Base-by-base conservation (phyloP, 2,888 invertebrate species). In the Euproctis similis region DNA sequence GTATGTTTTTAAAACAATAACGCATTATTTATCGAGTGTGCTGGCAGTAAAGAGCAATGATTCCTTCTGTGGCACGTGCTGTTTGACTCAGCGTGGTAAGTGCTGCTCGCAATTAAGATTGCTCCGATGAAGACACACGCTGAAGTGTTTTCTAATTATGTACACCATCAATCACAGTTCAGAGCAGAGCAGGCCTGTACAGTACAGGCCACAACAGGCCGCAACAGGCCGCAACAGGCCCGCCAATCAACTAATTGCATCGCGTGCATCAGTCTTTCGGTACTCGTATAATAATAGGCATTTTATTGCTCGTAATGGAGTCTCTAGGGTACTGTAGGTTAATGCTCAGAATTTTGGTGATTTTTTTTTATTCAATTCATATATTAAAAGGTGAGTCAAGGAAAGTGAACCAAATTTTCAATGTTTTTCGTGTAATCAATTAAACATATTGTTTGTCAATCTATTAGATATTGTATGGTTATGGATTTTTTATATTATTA, bases 61-160 rank as follows among this genome's bases (percentile, higher is more conserved):
- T 46, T n/a, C n/a, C n/a, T 14, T 43, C 53, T 37, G 51, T 48
- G 60, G 71, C 77, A 65, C 74, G 75, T 72, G 78, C 71, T 58
- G 71, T 59, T 71, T 77, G 81, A 81, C 54, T 81, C 82, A 75
- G 74, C 68, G 69, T 66, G 60, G 72, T 70, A 74, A 84, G 82
- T 81, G 82, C 81, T 73, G 72, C 58, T 65, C 58, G 75, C 80
- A 72, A 78, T 81, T 82, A 81, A 84, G 82, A 82, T 82, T 64
- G 63, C 61, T 50, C 62, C 68, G 68, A 80, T 78, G 82, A 80
- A 84, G 82, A 81, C 82, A 82, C 69, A 75, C 62, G 75, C 71
- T 82, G 78, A 81, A 84, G 84, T 82, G 82, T 81, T 80, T 84
- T 82, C 84, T 84, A 84, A 84, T 84, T 82, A 82, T 74, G 80